Evolutionary conservation across 1,140 invertebrate genomes (phyloP), one percentile per base, ranked within the genome.

Genomic region (Lamellibrachia luymesi): DNA sequence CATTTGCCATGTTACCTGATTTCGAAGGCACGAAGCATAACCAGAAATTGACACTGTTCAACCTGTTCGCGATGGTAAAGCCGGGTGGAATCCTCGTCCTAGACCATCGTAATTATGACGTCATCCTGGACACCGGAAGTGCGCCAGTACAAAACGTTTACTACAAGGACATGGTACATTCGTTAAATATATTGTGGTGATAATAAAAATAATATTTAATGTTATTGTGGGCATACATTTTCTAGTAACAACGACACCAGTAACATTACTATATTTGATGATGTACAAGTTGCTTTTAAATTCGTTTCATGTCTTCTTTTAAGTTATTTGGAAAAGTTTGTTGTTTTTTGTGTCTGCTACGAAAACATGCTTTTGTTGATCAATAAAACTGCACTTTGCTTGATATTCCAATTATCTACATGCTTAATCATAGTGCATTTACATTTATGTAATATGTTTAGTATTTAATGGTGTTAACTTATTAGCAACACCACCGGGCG

Each of bases 71-170:
- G 94, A 98, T 98, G 95, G 97, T 98, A 1, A 98, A 98, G 96
- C 98, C 98, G 0, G 98, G 98, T n/a, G 98, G 98, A 0, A 96
- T 98, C 50, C 96, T 98, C 38, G 95, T 98, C 38, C 98, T 98
- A 92, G 98, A 98, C 96, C 98, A 98, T 95, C 97, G 98, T 94
- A 98, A 98, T 96, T 98, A 98, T 94, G 98, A 98, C 95, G 97
- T 97, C 90, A 98, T 98, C 93, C 97, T 98, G 56, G 97, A 97
- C 90, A 97, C 96, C 27, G 98, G 98, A 1, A 96, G 96, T 13
- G 98, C 98, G 1, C 98, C 98, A 2, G 96, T 97, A 8, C 98
- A 98, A 95, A 98, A 98, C 94, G 97, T 98, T 95, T 98, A 98
- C 96, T 98, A 98, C 95, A 92, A 51, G 4, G 25, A 80, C 5